phyloP scores from a whole-genome alignment of 2,888 invertebrate species.

The Uropetala carovei region DNA sequence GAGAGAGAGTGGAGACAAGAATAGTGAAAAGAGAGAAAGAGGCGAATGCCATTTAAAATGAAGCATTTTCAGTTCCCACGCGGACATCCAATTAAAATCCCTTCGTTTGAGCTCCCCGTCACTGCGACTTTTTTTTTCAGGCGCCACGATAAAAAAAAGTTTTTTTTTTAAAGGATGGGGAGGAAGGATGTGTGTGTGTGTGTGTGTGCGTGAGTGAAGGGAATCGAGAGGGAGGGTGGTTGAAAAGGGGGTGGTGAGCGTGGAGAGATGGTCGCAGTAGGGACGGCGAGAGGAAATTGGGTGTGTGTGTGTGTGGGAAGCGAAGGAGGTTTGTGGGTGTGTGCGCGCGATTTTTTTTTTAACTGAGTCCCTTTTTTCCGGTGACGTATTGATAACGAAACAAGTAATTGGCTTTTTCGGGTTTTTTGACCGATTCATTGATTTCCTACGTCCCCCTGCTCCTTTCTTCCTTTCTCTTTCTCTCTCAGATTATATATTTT shows the following conservation, averaged over 20 bases:
- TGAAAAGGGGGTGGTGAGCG: background rate
- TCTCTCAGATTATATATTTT: background rate
- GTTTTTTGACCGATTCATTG: slow-evolving; percentile 27
- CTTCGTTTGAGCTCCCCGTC: slow-evolving; percentile 51
- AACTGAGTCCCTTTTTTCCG: background rate
- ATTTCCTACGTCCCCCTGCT: background rate
- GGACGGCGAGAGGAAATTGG: background rate
- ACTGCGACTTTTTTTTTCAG: slow-evolving; percentile 12
- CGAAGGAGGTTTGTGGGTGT: background rate
- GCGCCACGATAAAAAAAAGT: background rate
- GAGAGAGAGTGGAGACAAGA: background rate
- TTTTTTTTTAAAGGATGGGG: too few species aligned
- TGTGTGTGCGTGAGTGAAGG: background rate
- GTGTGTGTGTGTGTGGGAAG: background rate
- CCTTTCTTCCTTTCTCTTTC: background rate
- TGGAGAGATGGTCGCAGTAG: background rate
- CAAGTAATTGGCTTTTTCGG: slow-evolving; percentile 40
- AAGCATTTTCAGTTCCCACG: slow-evolving; percentile 53
- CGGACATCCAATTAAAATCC: slow-evolving; percentile 63
- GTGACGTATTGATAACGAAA: slow-evolving; percentile 26
- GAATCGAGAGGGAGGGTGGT: background rate
- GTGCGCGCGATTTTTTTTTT: too few species aligned
- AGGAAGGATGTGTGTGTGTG: background rate
- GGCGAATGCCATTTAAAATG: slow-evolving; percentile 33
- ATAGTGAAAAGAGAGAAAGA: too few species aligned